Base-by-base conservation (phyloP, 2,113 vertebrate species). In the Clarias gariepinus region DNA sequence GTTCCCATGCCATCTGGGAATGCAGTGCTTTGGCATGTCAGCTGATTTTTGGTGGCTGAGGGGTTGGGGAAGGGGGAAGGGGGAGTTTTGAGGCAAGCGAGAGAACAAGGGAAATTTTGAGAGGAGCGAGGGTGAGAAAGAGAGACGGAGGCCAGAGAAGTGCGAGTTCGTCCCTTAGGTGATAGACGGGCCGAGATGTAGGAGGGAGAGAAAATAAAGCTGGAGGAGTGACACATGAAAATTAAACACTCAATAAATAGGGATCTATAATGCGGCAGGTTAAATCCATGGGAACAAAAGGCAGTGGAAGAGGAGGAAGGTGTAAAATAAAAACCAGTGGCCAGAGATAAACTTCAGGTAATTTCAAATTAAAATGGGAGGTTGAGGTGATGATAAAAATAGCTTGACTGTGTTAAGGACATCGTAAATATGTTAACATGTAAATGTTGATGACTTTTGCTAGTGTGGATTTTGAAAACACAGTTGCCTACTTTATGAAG, bases 241-340 rank as follows among this genome's bases (percentile, higher is more conserved):
- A 88, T 88, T 78, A 82, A 88, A 88, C 87, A 86, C 87, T 61
- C 82, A 47, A 82, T 88, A 84, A 81, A 84, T 69, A 57, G n/a
- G 61, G 55, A 85, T 83, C 63, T 84, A 77, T 82, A 73, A 82
- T 5, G 53, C 61, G 74, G 83, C 47, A 68, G 81, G 74, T 63
- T 76, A 47, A 8, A 69, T 41, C 69, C 57, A 13, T 25, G n/a
- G 1, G 5, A 47, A 58, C 5, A 19, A 69, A 83, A 77, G 74
- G 15, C 53, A 0, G 57, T 80, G 74, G 69, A 71, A n/a, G 19
- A 63, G 11, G 30, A 57, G n/a, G 74, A n/a, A 73, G 28, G n/a
- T 36, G 15, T 8, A 3, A 21, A 52, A 71, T 83, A 47, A 79
- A 78, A 78, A 66, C 11, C 64, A 28, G 66, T 16, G 60, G 23